Percentiles rank a stretch among this genome's conserved stretches.
These are phyloP conservation scores for Gnathonemus longibarbis DNA, from an alignment of 2,113 vertebrate genomes.

Conservation along the genomic window DNA sequence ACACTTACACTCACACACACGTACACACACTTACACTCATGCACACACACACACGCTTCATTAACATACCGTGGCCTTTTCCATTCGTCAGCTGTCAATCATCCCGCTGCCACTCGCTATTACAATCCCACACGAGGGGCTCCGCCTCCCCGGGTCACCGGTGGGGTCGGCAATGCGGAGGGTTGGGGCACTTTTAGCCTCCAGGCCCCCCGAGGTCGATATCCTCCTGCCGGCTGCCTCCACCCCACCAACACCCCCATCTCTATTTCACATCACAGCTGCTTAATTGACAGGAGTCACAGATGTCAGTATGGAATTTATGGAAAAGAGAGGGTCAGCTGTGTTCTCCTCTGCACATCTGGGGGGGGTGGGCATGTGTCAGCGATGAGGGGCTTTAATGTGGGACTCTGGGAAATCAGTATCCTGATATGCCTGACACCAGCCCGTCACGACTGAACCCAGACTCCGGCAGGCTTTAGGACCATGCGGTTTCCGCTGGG, in stretches of 20 bases:
- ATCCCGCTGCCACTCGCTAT: neutral
- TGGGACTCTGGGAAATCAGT: neutral
- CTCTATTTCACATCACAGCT: neutral
- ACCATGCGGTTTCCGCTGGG: neutral
- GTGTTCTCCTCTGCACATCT: neutral
- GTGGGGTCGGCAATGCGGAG: neutral
- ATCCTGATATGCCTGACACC: neutral
- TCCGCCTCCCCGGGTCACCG: neutral
- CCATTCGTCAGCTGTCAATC: neutral
- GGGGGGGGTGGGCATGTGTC: neutral
- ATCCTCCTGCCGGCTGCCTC: neutral
- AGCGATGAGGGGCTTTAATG: neutral
- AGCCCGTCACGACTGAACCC: neutral
- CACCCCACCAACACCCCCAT: neutral
- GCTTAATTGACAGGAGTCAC: neutral
- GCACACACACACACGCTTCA: neutral
- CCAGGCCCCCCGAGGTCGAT: neutral
- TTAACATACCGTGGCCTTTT: neutral
- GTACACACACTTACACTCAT: too few species aligned
- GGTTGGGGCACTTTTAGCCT: neutral
- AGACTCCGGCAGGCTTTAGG: neutral
- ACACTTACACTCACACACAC: too few species aligned
- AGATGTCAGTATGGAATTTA: conserved; percentile 11
- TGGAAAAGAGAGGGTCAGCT: neutral
- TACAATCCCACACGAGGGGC: neutral